Evolutionary conservation across 2,888 invertebrate genomes (phyloP).

Genomic region (Chironomus riparius): DNA sequence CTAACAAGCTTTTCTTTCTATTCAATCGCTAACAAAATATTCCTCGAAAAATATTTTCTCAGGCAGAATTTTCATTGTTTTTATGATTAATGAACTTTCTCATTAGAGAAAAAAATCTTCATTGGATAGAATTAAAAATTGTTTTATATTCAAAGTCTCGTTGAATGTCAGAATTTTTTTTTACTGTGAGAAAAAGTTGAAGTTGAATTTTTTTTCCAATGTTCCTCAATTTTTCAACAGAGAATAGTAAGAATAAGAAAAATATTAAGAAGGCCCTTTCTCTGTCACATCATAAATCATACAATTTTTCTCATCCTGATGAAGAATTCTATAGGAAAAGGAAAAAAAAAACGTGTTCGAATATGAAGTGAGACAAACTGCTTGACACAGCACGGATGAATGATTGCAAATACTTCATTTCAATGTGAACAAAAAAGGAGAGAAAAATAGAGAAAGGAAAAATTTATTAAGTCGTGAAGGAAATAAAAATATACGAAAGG

Average conservation of each 20-base stretch:
- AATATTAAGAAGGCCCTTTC: not conserved
- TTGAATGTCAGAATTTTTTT: not conserved
- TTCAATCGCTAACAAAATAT: not conserved
- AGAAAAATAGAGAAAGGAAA: not conserved
- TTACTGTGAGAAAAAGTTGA: not conserved
- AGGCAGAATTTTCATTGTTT: not conserved
- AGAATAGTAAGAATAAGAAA: not conserved
- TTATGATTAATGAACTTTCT: constrained; percentile 5
- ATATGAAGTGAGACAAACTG: constrained; percentile 20
- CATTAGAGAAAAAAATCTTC: not conserved
- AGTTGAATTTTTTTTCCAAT: not conserved
- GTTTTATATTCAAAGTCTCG: not conserved
- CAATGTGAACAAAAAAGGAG: not conserved
- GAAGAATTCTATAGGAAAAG: not conserved
- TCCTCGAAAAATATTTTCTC: too few relatives aligned
- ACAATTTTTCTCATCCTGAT: not conserved
- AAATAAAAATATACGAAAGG: not conserved
- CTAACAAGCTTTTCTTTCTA: too few relatives aligned
- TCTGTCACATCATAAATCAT: not conserved
- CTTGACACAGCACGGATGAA: not conserved
- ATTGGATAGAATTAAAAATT: too few relatives aligned
- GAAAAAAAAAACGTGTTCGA: not conserved
- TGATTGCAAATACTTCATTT: not conserved
- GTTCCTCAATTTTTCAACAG: not conserved
- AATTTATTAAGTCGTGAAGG: constrained; percentile 7